Percentiles rank a stretch among this genome's conserved stretches.
Evolutionary conservation across 2,888 invertebrate genomes (phyloP).

Genomic region (Poecilus cupreus): DNA sequence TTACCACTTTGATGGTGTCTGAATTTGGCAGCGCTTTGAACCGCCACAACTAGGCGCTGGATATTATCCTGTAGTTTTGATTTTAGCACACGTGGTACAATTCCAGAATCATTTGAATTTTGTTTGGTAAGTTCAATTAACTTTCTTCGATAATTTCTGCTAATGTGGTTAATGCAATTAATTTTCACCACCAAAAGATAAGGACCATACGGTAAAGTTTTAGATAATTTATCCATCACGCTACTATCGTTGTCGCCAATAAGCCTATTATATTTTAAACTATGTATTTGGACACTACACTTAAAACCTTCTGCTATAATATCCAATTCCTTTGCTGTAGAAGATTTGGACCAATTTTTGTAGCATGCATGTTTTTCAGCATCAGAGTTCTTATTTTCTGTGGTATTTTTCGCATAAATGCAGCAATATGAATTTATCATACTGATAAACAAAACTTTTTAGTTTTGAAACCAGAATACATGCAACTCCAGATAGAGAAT

Average conservation of each 20-base stretch:
- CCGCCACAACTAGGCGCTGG: background rate
- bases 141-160: constrained; percentile 22
- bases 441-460: constrained; percentile 46
- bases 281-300: constrained; percentile 29
- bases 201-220: constrained; percentile 9
- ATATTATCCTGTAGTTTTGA: background rate
- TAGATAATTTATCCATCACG: background rate
- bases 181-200: constrained; percentile 27
- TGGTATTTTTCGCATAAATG: no score
- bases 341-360: constrained; percentile 45
- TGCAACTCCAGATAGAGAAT: constrained; percentile 54
- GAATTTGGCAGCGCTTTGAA: background rate
- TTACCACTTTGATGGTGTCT: background rate
- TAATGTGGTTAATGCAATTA: constrained; percentile 43
- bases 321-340: constrained; percentile 52
- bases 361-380: constrained; percentile 9
- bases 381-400: no score
- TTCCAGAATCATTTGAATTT: constrained; percentile 17
- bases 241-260: constrained; percentile 53
- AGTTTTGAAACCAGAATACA: no score
- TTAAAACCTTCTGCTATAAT: constrained; percentile 54
- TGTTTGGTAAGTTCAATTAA: background rate
- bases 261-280: constrained; percentile 40
- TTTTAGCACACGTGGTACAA: background rate
- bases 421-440: constrained; percentile 47